Conservation (phyloP, 2,888 invertebrate genomes). For the Isotomurus palustris region DNA sequence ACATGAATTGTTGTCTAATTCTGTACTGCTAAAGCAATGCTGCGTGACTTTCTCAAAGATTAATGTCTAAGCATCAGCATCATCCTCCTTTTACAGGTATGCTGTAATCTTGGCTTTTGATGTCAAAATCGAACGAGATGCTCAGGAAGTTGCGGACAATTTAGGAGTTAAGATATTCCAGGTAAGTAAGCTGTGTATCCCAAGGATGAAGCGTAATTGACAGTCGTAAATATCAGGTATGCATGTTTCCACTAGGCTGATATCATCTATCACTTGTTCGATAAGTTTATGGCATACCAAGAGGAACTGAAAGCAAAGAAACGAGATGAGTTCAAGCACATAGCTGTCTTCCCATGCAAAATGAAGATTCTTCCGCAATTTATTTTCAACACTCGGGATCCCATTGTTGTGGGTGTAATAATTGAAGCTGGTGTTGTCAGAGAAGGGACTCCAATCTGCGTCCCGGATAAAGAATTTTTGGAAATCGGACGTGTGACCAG, state of each 20-base stretch:
- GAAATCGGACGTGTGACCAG: conserved; percentile 91
- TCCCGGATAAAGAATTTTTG: conserved; percentile 93
- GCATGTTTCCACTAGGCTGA: conserved; percentile 64
- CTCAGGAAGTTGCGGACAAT: conserved; percentile 93
- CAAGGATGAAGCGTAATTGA: no score
- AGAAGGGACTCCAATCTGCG: conserved; percentile 96
- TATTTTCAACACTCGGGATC: conserved; percentile 97
- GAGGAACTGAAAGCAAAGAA: conserved; percentile 86
- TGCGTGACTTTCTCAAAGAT: no score
- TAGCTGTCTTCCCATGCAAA: conserved; percentile 98
- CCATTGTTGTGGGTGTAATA: conserved; percentile 93
- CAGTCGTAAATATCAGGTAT: background rate
- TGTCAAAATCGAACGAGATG: conserved; percentile 96
- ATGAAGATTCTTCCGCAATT: conserved; percentile 72
- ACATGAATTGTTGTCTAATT: no score
- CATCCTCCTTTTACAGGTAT: conserved; percentile 58
- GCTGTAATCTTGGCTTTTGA: conserved; percentile 99
- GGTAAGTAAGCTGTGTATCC: no score
- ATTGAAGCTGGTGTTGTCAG: conserved; percentile 92
- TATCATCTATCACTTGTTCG: conserved; percentile 99
- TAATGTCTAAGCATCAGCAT: no score
- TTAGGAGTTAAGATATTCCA: conserved; percentile 89
- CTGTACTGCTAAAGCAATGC: no score
- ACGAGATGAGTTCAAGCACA: conserved; percentile 89
- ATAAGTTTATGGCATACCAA: conserved; percentile 88